phyloP scores from a whole-genome alignment of 1,140 invertebrate genomes.

The Nasonia longicornis region DNA sequence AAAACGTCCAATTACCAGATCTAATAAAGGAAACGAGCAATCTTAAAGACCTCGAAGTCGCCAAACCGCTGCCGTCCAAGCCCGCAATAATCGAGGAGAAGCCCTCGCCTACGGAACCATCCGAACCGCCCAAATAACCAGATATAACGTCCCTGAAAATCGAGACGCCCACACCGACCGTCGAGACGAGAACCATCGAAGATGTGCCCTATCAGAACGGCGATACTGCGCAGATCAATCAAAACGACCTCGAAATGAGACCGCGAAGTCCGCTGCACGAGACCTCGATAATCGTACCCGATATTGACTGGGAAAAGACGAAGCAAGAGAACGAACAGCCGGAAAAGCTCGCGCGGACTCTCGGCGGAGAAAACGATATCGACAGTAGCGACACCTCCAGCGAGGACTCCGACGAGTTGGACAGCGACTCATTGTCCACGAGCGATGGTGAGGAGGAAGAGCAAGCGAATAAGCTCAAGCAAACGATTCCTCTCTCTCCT shows the following conservation, averaged over 20 bases:
- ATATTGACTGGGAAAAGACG: constrained; percentile 73
- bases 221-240: constrained; percentile 28
- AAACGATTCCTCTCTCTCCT: constrained; percentile 52
- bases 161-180: constrained; percentile 19
- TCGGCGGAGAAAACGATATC: constrained; percentile 39
- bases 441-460: constrained; percentile 55
- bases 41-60: constrained; percentile 56
- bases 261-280: constrained; percentile 74
- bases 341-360: too few species aligned
- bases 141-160: constrained; percentile 18
- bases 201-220: constrained; percentile 35
- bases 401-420: constrained; percentile 71
- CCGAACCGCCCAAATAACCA: neutral
- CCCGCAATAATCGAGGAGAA: constrained; percentile 24
- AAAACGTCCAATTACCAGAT: constrained; percentile 59
- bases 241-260: constrained; percentile 54
- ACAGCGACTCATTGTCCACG: constrained; percentile 75
- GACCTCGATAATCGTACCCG: constrained; percentile 74
- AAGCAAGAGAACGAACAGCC: constrained; percentile 54
- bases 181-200: constrained; percentile 34
- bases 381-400: constrained; percentile 21
- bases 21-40: constrained; percentile 65
- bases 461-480: constrained; percentile 43
- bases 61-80: constrained; percentile 27
- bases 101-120: neutral